Conservation (phyloP, 2,888 invertebrate species). For the Sepioteuthis lessoniana region DNA sequence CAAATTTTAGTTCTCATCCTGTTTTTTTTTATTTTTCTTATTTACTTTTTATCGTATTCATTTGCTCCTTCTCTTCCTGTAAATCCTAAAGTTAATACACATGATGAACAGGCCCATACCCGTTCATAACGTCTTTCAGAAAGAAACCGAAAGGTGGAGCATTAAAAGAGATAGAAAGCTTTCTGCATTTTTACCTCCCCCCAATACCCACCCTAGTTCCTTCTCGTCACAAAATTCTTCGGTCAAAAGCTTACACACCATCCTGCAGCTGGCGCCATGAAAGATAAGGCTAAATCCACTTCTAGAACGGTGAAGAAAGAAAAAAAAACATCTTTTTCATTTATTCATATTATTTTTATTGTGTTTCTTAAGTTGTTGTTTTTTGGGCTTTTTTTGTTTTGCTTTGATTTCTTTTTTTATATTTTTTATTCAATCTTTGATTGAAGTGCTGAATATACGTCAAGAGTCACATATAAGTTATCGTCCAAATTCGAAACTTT, state of each 20-base stretch:
- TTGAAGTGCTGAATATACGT: not conserved
- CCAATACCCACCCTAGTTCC: not conserved
- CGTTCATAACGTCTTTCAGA: not conserved
- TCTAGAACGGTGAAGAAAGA: not conserved
- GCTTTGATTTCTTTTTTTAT: not conserved
- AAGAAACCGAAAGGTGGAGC: not conserved
- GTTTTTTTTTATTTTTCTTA: not conserved
- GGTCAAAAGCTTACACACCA: not conserved
- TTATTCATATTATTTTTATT: not conserved
- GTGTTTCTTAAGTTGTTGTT: no score
- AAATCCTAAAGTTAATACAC: not conserved
- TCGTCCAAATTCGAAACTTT: not conserved
- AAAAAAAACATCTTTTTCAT: not conserved
- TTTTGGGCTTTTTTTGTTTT: not conserved
- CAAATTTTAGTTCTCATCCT: not conserved
- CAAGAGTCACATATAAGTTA: not conserved
- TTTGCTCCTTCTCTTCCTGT: not conserved
- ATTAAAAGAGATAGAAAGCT: slow-evolving; percentile 33
- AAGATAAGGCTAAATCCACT: slow-evolving; percentile 33
- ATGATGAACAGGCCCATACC: not conserved
- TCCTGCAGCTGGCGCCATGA: not conserved
- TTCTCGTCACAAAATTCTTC: not conserved
- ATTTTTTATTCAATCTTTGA: not conserved
- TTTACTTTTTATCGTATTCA: not conserved
- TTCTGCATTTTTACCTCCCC: not conserved